Evolutionary conservation across 2,888 invertebrate genomes (phyloP).

Genomic region (Drosophila ustulata): DNA sequence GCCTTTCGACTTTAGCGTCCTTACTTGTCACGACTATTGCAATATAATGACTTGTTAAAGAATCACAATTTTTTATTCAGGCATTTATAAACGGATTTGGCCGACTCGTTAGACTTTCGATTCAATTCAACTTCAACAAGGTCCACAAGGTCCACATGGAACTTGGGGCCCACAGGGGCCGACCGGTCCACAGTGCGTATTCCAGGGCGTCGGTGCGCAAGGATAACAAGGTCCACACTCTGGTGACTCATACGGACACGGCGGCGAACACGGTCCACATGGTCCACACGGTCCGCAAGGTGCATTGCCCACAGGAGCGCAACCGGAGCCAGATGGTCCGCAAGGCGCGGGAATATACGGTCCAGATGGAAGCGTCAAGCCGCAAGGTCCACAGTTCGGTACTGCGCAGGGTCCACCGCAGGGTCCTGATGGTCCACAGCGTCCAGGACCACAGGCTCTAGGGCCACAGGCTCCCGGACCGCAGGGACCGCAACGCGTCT

Average conservation of each 20-base stretch:
- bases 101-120: background rate
- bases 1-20: background rate
- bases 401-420: background rate
- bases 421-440: background rate
- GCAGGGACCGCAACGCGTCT: background rate
- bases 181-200: constrained; percentile 17
- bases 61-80: constrained; percentile 1
- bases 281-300: constrained; percentile 18
- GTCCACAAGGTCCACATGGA: constrained; percentile 14
- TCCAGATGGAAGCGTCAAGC: background rate
- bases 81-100: constrained; percentile 1
- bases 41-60: background rate
- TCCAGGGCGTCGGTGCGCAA: constrained; percentile 16
- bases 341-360: background rate
- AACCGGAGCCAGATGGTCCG: background rate
- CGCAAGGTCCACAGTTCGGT: background rate
- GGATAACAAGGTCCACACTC: constrained; percentile 18
- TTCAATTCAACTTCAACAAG: background rate
- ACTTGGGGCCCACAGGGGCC: constrained; percentile 16
- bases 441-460: background rate
- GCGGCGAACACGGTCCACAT: constrained; percentile 23
- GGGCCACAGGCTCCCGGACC: background rate
- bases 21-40: background rate
- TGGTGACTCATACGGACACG: constrained; percentile 16
- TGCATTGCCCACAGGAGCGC: background rate